Evolutionary conservation across 2,113 vertebrate species (phyloP), one percentile per base, ranked within the genome.

Genomic region (Madoqua kirkii): DNA sequence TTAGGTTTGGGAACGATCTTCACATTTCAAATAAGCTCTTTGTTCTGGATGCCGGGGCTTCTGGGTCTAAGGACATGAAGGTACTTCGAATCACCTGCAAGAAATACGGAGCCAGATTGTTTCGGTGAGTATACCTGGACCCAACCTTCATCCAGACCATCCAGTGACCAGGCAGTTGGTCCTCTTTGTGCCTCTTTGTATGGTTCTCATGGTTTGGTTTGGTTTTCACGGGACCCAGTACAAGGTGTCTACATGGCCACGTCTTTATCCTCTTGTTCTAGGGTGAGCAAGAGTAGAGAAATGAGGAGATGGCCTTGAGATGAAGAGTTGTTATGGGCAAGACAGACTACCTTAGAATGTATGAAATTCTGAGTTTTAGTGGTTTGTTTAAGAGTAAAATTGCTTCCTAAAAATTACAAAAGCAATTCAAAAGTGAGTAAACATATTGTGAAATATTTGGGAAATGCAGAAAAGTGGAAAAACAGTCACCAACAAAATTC

Each of bases 41-140:
- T 98, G 99, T 99, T 76, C 98, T 99, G 98, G 99, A 99, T 96
- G 98, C 99, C 2, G 99, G 99, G 67, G 99, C 99, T 64, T 99
- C 99, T 31, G 99, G 99, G 87, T 99, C 99, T 10, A 99, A 99
- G 99, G 99, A 99, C 98, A 98, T 99, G 98, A 99, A 99, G 98
- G 99, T 99, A 31, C 99, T 99, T 74, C 99, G 99, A 98, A 98
- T 98, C 99, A 99, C 96, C 98, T 99, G 81, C 99, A 99, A 93
- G 99, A 99, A 95, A 99, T 99, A n/a, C 99, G 99, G 93, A 98
- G 98, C 98, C 98, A 98, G 97, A 99, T 99, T 43, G 98, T 99
- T 98, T 99, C 98, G n/a, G 99, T 99, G 98, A 99, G 99, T 98
- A 84, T 7, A 23, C 9, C 15, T 15, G 14, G 36, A 2, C 36